phyloP scores from a whole-genome alignment of 2,888 invertebrate genomes.

The Azorinus chamasolen region DNA sequence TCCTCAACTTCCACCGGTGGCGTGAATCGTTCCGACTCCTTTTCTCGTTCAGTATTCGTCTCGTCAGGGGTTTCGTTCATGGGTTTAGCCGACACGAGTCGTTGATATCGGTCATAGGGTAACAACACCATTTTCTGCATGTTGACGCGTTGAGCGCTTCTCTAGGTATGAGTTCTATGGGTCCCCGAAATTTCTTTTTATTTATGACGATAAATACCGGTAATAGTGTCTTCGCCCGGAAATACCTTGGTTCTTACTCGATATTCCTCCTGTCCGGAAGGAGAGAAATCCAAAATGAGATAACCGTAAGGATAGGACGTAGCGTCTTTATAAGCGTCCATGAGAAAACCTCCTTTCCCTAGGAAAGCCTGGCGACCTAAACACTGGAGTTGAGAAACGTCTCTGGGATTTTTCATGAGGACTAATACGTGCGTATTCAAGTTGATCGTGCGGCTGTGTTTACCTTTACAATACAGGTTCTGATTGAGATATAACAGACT shows the following conservation, averaged over 20 bases:
- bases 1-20: too few species aligned
- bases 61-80: slow-evolving; percentile 14
- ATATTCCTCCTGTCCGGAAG: slow-evolving; percentile 29
- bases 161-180: slow-evolving; percentile 18
- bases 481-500: slow-evolving; percentile 38
- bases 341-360: slow-evolving; percentile 31
- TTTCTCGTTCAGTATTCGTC: neutral
- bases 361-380: slow-evolving; percentile 47
- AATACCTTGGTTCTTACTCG: slow-evolving; percentile 41
- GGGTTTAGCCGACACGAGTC: slow-evolving; percentile 10
- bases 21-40: too few species aligned
- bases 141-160: neutral
- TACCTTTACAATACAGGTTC: slow-evolving; percentile 49
- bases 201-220: slow-evolving; percentile 35
- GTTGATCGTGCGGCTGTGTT: slow-evolving; percentile 44
- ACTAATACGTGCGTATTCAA: slow-evolving; percentile 46
- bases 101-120: slow-evolving; percentile 34
- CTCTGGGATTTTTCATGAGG: slow-evolving; percentile 48
- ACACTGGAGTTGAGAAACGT: slow-evolving; percentile 51
- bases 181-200: neutral
- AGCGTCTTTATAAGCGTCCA: slow-evolving; percentile 45
- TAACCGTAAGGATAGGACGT: slow-evolving; percentile 48
- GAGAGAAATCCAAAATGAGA: slow-evolving; percentile 47
- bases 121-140: slow-evolving; percentile 45
- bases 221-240: slow-evolving; percentile 43